Base-by-base conservation (phyloP, 2,888 invertebrate species). In the Apeira syringaria region DNA sequence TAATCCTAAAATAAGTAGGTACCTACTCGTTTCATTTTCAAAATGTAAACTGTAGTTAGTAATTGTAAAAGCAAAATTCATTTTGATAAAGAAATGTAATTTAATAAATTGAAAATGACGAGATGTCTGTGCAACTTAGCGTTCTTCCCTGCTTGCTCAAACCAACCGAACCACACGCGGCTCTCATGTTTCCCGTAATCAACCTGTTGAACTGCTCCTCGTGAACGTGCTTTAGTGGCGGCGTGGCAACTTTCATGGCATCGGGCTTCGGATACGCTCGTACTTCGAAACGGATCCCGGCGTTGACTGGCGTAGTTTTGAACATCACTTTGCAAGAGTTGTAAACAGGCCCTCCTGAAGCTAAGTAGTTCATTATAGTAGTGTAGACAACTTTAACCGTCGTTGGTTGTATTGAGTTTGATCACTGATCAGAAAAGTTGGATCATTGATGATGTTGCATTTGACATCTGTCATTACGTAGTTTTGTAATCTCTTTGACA, bases 281-380 rank as follows among this genome's bases (percentile, higher is more conserved):
- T 20, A 61, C 45, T 26, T 44, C 31, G 20, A 68, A 58, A 3
- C 62, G 61, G 36, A 80, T 71, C 10, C 63, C 59, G 1, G 53
- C 39, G 30, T 65, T 66, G 4, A 71, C 59, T 6, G 86, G 80
- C 0, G 83, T 80, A 4, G 80, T 72, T 53, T 63, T 82, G 46
- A 77, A 85, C 20, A 64, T 28, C 1, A 64, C 69, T 52, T 59
- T 66, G 46, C 73, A 79, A 7, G 63, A 66, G 11, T 62, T 68
- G 4, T 65, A 59, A 6, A 84, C 50, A 40, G 52, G 35, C 9
- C 83, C 83, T 26, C 80, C 85, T 46, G 63, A 66, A 9, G 80
- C 72, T 18, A 84, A 53, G 49, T 74, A 63, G 63, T 83, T 85
- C 86, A 87, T 82, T 41, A 39, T 64, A 26, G 27, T n/a, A 3